A percentile compares a stretch with the other conserved stretches of the same genome.
Conservation (phyloP, 1,140 invertebrate species). For the Bombus difficillimus region DNA sequence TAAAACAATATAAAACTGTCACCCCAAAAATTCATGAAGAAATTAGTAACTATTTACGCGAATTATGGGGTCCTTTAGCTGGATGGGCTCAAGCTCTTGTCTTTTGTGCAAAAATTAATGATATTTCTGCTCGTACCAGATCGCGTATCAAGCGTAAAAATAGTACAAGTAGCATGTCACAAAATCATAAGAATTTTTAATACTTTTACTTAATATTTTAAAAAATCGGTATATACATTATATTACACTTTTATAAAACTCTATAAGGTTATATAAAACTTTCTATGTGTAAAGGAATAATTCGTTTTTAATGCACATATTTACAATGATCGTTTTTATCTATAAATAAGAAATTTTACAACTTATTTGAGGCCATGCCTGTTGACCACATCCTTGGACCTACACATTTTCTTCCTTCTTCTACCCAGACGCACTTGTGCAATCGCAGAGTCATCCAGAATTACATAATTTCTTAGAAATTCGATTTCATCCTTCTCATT, state of each 20-base stretch:
- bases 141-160: constrained; percentile 45
- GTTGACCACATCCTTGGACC: neutral
- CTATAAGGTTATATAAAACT: neutral
- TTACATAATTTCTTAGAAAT: constrained; percentile 60
- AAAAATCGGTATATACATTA: neutral
- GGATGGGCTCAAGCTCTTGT: constrained; percentile 97
- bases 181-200: neutral
- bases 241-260: neutral
- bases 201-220: constrained; percentile 1
- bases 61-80: constrained; percentile 92
- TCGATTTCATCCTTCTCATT: constrained; percentile 56
- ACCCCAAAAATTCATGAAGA: constrained; percentile 93
- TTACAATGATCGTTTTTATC: neutral
- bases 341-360: neutral
- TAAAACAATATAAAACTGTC: constrained; percentile 90
- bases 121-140: constrained; percentile 43
- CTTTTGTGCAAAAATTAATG: constrained; percentile 79
- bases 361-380: neutral
- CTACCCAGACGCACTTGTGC: constrained; percentile 64
- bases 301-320: neutral
- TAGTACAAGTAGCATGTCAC: neutral
- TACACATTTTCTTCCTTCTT: constrained; percentile 52
- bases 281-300: neutral
- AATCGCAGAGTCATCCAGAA: constrained; percentile 75
- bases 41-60: constrained; percentile 91